These are phyloP conservation scores for Eptesicus fuscus DNA, from an alignment of 2,113 vertebrate species.

Conservation along the genomic window DNA sequence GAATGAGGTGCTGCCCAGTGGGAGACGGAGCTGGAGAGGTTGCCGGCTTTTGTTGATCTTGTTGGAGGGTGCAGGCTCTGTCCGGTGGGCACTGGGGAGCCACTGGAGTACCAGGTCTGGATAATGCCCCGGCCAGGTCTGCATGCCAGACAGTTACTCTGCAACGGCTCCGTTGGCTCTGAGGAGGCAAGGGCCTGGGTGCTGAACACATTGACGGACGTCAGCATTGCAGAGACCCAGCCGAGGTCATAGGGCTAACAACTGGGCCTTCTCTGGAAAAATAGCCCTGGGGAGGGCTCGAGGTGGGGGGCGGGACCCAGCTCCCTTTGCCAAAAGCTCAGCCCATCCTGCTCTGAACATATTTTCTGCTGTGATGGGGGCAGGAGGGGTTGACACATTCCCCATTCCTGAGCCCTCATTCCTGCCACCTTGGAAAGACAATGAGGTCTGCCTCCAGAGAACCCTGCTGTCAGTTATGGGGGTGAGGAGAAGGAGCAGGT, in stretches of 20 bases:
- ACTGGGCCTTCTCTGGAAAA: neutral
- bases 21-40: neutral
- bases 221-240: neutral
- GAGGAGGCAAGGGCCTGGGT: neutral
- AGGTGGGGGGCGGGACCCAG: neutral
- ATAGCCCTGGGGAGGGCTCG: neutral
- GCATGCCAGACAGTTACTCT: neutral
- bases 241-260: neutral
- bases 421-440: neutral
- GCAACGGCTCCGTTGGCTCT: neutral
- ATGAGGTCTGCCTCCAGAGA: neutral
- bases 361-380: neutral
- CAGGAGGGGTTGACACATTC: no score
- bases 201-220: no score
- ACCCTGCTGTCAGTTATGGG: neutral
- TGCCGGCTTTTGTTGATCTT: neutral
- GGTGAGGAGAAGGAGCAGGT: neutral
- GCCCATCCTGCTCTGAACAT: neutral
- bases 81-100: neutral
- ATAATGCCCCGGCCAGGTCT: neutral
- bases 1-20: neutral
- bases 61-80: neutral
- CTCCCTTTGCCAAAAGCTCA: neutral
- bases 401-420: neutral
- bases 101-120: neutral